Base-by-base conservation (phyloP, 2,113 vertebrate genomes). In the Pachypanchax playfairii region DNA sequence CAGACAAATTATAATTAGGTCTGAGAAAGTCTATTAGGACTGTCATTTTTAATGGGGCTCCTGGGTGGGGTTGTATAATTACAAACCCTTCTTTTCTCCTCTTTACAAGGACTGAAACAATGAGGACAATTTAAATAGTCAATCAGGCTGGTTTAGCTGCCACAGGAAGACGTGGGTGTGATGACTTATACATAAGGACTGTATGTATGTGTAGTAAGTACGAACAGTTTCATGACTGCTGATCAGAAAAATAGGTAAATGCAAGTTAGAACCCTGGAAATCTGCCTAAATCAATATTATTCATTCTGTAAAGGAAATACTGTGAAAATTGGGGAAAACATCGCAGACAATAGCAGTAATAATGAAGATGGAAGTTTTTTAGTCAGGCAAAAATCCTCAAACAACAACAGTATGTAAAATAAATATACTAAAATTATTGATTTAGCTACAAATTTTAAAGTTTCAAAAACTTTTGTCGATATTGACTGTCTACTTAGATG, bases 1-100 rank as follows among this genome's bases (percentile, higher is more conserved):
- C 46, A 88, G 88, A 90, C 85, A 85, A 88, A 90, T 90, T 84
- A 86, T 89, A 91, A 91, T 90, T 86, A 91, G 87, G 80, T 82
- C 81, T 85, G 84, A 90, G 90, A 81, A 85, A 88, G 82, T 85
- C 88, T 79, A 90, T 91, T 90, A 88, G 82, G 78, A 89, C 82
- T 85, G 87, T 88, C 87, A 88, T 90, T 86, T 89, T 86, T 85
- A 87, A 89, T 80, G 13, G 77, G 79, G 81, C 72, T 68, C 75
- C 56, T 61, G 73, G 75, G 59, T 13, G 24, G 67, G 70, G 70
- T 68, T 75, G 57, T 60, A 65, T 85, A 88, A 91, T 90, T 90
- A 89, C 75, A 85, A 87, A 72, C 73, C 79, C 74, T 79, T 73
- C 80, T 69, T 80, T 85, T 89, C 75, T 87, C 74, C 72, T 72